A percentile compares a stretch with the other conserved stretches of the same genome.
phyloP scores from a whole-genome alignment of 2,888 invertebrate species.

The Xestia rhomboidea region DNA sequence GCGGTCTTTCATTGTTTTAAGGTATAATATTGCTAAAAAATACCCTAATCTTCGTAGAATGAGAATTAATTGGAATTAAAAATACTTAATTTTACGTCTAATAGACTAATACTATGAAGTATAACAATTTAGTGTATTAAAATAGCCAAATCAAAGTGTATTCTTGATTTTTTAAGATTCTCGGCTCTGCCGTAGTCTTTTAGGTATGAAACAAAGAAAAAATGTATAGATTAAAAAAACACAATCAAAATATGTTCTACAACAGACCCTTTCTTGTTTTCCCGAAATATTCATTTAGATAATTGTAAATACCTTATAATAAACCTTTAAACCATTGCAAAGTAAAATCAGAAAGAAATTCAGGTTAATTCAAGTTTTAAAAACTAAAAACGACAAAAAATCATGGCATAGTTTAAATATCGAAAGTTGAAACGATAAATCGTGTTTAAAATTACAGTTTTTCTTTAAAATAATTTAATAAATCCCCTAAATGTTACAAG shows the following conservation, averaged over 20 bases:
- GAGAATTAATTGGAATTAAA: slow-evolving; percentile 23
- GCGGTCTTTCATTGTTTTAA: slow-evolving; percentile 21
- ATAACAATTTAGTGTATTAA: slow-evolving; percentile 2
- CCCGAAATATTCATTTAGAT: background rate
- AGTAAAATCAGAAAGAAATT: background rate
- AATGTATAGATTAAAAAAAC: background rate
- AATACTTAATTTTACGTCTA: slow-evolving; percentile 7
- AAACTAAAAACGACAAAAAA: background rate
- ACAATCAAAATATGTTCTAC: background rate
- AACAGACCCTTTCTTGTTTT: background rate
- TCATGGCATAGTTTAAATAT: accelerated
- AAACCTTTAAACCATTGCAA: slow-evolving; percentile 6
- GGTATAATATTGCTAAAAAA: slow-evolving; percentile 18
- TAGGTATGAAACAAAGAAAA: background rate
- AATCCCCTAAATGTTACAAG: background rate
- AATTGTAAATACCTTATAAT: background rate
- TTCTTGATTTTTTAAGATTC: background rate
- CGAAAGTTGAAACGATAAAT: accelerated
- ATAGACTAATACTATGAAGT: background rate
- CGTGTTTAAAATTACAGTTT: background rate
- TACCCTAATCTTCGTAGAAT: slow-evolving; percentile 41
- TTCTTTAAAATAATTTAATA: background rate
- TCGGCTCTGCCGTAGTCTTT: background rate
- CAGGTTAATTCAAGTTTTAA: background rate
- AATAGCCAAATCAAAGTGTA: background rate